Evolutionary conservation across 2,888 invertebrate species (phyloP).

Genomic region (Therioaphis trifolii): DNA sequence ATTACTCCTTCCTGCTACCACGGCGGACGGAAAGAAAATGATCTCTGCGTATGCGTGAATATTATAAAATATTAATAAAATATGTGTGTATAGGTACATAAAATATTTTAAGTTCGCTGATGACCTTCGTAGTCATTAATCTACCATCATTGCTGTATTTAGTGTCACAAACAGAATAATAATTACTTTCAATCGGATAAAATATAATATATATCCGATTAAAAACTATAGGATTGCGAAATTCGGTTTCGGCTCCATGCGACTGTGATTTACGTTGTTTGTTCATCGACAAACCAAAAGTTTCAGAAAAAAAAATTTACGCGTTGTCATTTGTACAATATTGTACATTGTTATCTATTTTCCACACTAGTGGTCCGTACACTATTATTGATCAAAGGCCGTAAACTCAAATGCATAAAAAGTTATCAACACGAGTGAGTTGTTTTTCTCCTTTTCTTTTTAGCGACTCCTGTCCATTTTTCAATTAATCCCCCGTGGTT

Average conservation of each 20-base stretch:
- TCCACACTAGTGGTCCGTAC: background rate
- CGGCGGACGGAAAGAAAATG: background rate
- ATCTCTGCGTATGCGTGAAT: background rate
- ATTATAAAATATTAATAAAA: no score
- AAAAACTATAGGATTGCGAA: no score
- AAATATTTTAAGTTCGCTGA: background rate
- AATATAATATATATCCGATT: background rate
- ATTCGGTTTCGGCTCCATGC: no score
- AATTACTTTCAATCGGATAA: slow-evolving; percentile 23
- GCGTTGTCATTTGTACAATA: background rate
- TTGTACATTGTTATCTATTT: slow-evolving; percentile 21
- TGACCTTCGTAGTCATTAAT: slow-evolving; percentile 49
- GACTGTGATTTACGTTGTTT: background rate
- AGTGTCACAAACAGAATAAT: slow-evolving; percentile 45
- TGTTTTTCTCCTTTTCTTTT: background rate
- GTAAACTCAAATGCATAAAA: slow-evolving; percentile 7
- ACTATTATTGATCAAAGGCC: slow-evolving; percentile 15
- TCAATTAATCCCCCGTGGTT: slow-evolving; percentile 51
- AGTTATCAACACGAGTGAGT: slow-evolving; percentile 11
- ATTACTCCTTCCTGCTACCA: background rate
- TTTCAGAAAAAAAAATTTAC: background rate
- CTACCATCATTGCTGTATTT: slow-evolving; percentile 8
- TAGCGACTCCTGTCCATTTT: background rate
- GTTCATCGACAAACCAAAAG: background rate
- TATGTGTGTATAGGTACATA: no score